A percentile compares a stretch with the other conserved stretches of the same genome.
Conservation (phyloP, 2,797 vertebrate genomes). For the Buphagus erythrorhynchus region DNA sequence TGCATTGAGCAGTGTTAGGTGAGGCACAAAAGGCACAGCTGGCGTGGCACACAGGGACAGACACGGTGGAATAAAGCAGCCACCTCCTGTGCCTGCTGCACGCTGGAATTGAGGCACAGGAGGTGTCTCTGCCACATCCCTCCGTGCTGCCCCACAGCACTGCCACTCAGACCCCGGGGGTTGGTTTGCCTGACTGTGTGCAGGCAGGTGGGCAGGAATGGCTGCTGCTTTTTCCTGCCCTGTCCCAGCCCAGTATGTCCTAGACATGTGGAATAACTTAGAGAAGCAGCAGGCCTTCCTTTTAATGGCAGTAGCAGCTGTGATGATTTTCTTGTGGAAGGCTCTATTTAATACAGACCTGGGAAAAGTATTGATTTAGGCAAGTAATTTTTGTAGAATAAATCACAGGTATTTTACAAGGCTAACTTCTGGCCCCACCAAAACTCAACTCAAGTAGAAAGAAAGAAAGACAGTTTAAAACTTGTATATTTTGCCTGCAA, state of each 20-base stretch:
- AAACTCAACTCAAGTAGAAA: neutral
- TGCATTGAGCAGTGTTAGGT: neutral
- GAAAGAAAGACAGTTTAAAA: neutral
- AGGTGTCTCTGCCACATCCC: fast-evolving
- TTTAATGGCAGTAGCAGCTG: neutral
- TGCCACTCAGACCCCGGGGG: neutral
- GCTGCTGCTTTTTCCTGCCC: neutral
- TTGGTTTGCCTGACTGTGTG: neutral
- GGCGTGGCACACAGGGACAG: fast-evolving
- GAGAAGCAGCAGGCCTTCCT: neutral
- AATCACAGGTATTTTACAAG: neutral
- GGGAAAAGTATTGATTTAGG: neutral
- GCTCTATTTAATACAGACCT: neutral
- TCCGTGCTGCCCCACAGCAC: fast-evolving
- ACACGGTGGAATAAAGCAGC: neutral
- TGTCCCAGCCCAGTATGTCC: fast-evolving
- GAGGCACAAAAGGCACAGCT: neutral
- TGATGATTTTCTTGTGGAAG: neutral
- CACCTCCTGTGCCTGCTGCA: neutral
- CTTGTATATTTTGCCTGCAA: neutral
- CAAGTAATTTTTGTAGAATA: neutral
- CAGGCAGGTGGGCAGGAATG: neutral
- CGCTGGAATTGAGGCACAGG: fast-evolving
- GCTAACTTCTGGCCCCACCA: neutral
- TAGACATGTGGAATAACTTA: neutral